Base-by-base conservation (phyloP, 1,140 invertebrate species). In the Saccostrea glomerata region DNA sequence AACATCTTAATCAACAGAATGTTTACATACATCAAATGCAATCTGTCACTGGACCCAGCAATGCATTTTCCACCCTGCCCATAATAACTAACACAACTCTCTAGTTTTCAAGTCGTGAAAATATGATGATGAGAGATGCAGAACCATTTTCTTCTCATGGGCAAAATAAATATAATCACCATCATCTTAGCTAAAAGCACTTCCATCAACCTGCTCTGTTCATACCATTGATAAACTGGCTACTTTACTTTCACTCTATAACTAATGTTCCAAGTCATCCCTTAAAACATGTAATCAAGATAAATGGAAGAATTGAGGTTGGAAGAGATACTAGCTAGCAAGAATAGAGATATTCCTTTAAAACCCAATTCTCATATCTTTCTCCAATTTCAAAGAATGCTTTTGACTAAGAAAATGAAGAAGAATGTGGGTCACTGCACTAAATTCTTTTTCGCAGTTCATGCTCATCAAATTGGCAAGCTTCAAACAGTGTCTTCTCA, bases 1-100 rank as follows among this genome's bases (percentile, higher is more conserved):
- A 77, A 77, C 70, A 77, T 77, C 70, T 77, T 77, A 77, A 77
- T 77, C 25, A 77, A 77, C 70, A 77, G 70, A 77, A 77, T 77
- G 70, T 77, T 77, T 77, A 77, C 70, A 77, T 36, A 77, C 70
- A 77, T 77, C 70, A 77, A 77, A 77, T 77, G 25, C 25, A 25
- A 77, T 77, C 70, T 77, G 70, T 77, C 70, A 77, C 15, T 77
- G 25, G 13, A 77, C 23, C 30, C 70, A 77, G 70, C 70, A 77
- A 77, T 77, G 70, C 70, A 77, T 77, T 30, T 77, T 77, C 70
- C 70, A 77, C 70, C 70, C 23, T 77, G 23, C 70, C 30, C 70
- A 23, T 77, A 77, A 77, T 77, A 77, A 77, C 70, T 77, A 77
- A 36, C 70, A 40, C 70, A 30, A 30, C 70, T 36, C 30, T 13